Evolutionary conservation across 1,140 invertebrate genomes (phyloP).

Genomic region (Bombus soroeensis): DNA sequence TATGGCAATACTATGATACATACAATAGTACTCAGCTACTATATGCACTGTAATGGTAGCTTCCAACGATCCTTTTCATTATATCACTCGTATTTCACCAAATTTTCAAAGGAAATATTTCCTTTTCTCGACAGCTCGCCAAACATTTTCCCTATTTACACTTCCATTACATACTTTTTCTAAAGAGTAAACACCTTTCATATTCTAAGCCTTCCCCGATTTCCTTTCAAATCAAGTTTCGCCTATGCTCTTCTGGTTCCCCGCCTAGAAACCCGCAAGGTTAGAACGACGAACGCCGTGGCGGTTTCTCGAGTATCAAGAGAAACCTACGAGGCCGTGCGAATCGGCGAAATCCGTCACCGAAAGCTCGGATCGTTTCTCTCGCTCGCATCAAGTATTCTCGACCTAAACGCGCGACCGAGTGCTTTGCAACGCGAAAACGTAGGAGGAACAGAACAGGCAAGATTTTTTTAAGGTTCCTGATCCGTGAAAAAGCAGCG

Average conservation of each 20-base stretch:
- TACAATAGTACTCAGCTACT: too few relatives aligned
- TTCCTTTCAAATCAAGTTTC: neutral
- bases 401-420: constrained; percentile 44
- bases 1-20: too few relatives aligned
- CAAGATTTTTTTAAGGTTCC: constrained; percentile 69
- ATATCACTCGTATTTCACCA: too few relatives aligned
- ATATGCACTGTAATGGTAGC: too few relatives aligned
- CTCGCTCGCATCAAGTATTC: constrained; percentile 71
- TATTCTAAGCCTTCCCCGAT: too few relatives aligned
- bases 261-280: neutral
- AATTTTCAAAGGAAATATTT: too few relatives aligned
- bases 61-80: too few relatives aligned
- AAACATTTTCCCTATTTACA: too few relatives aligned
- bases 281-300: constrained; percentile 1
- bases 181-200: neutral
- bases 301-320: constrained; percentile 58
- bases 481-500: constrained; percentile 77
- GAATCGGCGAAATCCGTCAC: constrained; percentile 20
- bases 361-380: constrained; percentile 53
- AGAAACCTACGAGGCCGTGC: constrained; percentile 49
- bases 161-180: too few relatives aligned
- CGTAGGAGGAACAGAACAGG: constrained; percentile 29
- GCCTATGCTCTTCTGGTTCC: neutral
- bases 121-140: too few relatives aligned
- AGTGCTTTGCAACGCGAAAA: constrained; percentile 27